Base-by-base conservation (phyloP, 1,140 invertebrate genomes). In the Sarcophaga peregrina region DNA sequence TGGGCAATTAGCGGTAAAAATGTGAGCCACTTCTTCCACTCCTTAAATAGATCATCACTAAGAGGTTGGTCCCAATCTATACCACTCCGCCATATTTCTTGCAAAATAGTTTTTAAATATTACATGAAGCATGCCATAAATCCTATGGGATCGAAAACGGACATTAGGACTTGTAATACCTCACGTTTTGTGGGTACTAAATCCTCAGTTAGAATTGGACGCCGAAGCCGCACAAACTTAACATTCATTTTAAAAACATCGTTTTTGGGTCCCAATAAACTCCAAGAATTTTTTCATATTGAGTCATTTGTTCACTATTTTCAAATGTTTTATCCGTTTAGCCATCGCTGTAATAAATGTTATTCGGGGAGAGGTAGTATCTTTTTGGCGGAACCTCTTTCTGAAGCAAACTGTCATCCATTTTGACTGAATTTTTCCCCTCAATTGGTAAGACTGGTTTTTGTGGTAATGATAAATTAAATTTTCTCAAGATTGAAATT, bases 141-240 rank as follows among this genome's bases (percentile, higher is more conserved):
- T 11, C 87, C 87, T 15, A 90, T 76, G 9, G 89, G 88, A 80
- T 90, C 88, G 62, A 85, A 91, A 8, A 89, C 78, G 5, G 85
- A 85, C 84, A 86, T 86, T n/a, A 85, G 54, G 5, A 85, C 54
- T 9, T 83, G 58, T 11, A 86, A 72, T 17, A 86, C 76, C 75
- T 86, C 80, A 2, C 85, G 54, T 82, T 86, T 86, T 10, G 86
- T 86, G 0, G 85, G 85, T 15, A 81, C 54, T 54, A 62, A 37
- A 13, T 45, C 54, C 17, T 54, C 80, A 45, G 10, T 46, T 13
- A 80, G 20, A n/a, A 80, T 52, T 13, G 46, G 46, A n/a, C 76
- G 8, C 11, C 46, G 75, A 58, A 80, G 50, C 25, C 25, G 9
- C 11, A 45, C 5, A 62, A 81, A 58, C 45, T 25, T 62, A 6